A percentile compares a stretch with the other conserved stretches of the same genome.
Evolutionary conservation across 1,140 invertebrate genomes (phyloP).

Genomic region (Cheumatopsyche charites): DNA sequence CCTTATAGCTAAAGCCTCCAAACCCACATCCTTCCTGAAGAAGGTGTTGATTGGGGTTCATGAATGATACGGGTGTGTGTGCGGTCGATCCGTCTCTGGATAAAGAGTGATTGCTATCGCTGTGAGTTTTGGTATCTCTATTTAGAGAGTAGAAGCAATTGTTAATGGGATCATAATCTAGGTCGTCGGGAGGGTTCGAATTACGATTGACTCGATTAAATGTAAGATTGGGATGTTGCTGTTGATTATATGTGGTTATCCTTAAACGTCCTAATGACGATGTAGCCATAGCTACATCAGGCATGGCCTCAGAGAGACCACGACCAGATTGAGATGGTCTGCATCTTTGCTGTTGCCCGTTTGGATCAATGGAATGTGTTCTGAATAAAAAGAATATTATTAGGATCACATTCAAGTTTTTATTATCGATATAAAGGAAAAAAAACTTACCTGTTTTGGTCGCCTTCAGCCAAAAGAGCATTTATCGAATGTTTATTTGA

Average conservation of each 20-base stretch:
- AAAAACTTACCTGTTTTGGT: conserved; percentile 58
- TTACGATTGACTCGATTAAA: conserved; percentile 26
- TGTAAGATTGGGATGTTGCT: conserved; percentile 27
- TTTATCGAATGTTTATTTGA: conserved; percentile 61
- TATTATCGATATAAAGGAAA: background rate
- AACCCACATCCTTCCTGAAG: conserved; percentile 46
- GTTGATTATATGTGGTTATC: conserved; percentile 42
- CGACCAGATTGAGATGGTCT: conserved; percentile 51
- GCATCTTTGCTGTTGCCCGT: conserved; percentile 60
- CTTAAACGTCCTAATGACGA: conserved; percentile 73
- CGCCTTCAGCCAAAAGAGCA: conserved; percentile 68
- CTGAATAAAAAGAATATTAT: conserved; percentile 23
- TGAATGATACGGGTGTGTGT: conserved; percentile 38
- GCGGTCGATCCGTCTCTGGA: conserved; percentile 31
- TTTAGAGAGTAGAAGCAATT: conserved; percentile 30
- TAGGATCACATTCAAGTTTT: background rate
- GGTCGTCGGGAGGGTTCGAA: conserved; percentile 6
- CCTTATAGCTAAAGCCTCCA: conserved; percentile 32
- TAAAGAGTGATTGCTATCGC: conserved; percentile 28
- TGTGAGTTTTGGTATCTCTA: conserved; percentile 22
- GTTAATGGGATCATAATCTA: conserved; percentile 14
- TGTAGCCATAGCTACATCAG: conserved; percentile 88
- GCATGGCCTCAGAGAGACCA: conserved; percentile 78
- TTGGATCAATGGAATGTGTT: conserved; percentile 47
- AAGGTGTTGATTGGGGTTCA: conserved; percentile 47